These are phyloP conservation scores for Parauchenoglanis punctatus DNA, from an alignment of 2,797 vertebrate genomes.

Conservation along the genomic window DNA sequence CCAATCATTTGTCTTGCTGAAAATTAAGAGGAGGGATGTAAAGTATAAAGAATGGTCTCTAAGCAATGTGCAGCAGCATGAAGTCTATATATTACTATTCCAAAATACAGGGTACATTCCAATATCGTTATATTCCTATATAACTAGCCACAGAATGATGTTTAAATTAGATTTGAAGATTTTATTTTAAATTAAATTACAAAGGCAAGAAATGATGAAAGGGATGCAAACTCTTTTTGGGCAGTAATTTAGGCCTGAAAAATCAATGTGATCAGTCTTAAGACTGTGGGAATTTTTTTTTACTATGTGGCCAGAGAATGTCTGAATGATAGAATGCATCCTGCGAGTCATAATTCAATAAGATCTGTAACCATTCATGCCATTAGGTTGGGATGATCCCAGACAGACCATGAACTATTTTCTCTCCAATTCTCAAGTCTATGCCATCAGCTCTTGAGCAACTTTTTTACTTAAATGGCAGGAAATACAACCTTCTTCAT, in stretches of 20 bases:
- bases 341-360: constrained; percentile 70
- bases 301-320: constrained; percentile 36
- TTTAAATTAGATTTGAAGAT: background rate
- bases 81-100: background rate
- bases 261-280: constrained; percentile 14
- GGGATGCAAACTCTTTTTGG: background rate
- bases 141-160: background rate
- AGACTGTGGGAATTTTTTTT: background rate
- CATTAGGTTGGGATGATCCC: background rate
- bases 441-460: background rate
- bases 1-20: constrained; percentile 15
- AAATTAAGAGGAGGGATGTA: constrained; percentile 9
- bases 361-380: constrained; percentile 48
- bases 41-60: constrained; percentile 6
- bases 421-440: background rate
- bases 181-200: background rate
- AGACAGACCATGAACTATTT: background rate
- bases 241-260: background rate
- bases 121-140: background rate
- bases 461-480: background rate
- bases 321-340: constrained; percentile 58
- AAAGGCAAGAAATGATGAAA: background rate
- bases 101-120: no score
- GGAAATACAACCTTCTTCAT: background rate
- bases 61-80: constrained; percentile 33